Evolutionary conservation across 2,797 vertebrate species (phyloP).

Genomic region (Botia kubotai): DNA sequence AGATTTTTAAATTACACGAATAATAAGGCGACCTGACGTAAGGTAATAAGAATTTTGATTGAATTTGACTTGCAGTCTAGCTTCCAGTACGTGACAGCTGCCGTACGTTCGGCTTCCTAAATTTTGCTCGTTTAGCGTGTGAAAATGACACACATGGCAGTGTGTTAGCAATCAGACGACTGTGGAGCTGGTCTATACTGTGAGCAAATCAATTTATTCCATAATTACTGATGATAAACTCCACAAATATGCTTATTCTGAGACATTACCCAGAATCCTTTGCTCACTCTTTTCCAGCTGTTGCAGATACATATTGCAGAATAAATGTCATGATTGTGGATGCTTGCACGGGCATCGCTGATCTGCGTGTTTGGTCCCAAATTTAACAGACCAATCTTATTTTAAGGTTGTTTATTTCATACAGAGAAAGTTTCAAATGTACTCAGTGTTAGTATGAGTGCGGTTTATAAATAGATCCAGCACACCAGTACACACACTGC

Average conservation of each 20-base stretch:
- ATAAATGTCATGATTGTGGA: no score
- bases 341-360: no score
- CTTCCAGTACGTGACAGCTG: conserved; percentile 12
- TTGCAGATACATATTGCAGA: no score
- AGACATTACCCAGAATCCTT: conserved; percentile 25
- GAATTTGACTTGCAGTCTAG: conserved; percentile 45
- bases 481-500: not conserved
- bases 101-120: conserved; percentile 30
- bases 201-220: conserved; percentile 37
- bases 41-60: conserved; percentile 51
- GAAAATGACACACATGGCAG: conserved; percentile 28
- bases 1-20: conserved; percentile 45
- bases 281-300: not conserved
- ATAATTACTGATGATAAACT: conserved; percentile 41
- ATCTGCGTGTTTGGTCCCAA: no score
- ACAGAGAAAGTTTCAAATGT: not conserved
- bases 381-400: no score
- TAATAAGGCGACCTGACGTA: conserved; percentile 43
- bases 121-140: conserved; percentile 26
- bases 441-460: not conserved
- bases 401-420: no score
- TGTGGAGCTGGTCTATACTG: conserved; percentile 16
- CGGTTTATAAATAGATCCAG: not conserved
- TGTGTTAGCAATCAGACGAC: conserved; percentile 42
- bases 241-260: conserved; percentile 33